A percentile compares a stretch with the other conserved stretches of the same genome.
These are phyloP conservation scores for Nemotelus pantherinus DNA, from an alignment of 2,888 invertebrate genomes.

Conservation along the genomic window DNA sequence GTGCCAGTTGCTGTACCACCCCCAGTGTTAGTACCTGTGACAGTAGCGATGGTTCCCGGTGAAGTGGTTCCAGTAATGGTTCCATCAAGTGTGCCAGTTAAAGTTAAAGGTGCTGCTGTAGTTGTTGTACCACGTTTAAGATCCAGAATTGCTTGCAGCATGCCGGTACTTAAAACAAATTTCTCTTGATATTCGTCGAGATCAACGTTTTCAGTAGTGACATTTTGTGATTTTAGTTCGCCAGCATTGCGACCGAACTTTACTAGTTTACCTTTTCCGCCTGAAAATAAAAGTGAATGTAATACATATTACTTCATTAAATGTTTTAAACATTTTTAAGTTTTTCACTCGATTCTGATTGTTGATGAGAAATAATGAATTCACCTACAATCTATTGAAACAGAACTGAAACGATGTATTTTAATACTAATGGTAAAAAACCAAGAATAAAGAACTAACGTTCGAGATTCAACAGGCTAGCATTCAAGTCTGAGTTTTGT, in stretches of 20 bases:
- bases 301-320: background rate
- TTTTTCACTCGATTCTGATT: no score
- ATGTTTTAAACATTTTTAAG: no score
- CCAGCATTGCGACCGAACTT: background rate
- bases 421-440: no score
- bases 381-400: no score
- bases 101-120: conserved; percentile 12
- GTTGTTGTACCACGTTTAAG: conserved; percentile 12
- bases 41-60: conserved; percentile 17
- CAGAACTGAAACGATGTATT: no score
- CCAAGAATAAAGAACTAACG: no score
- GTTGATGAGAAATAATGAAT: no score
- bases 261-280: background rate
- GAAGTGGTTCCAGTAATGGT: conserved; percentile 18
- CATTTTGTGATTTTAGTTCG: background rate
- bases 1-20: conserved; percentile 19
- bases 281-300: background rate
- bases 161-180: conserved; percentile 5
- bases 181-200: background rate
- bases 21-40: conserved; percentile 1
- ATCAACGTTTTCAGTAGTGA: background rate
- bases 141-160: conserved; percentile 2
- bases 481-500: no score
- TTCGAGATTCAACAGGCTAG: no score
- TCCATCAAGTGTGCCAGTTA: conserved; percentile 6